A percentile compares a stretch with the other conserved stretches of the same genome.
Evolutionary conservation across 2,113 vertebrate species (phyloP).

Genomic region (Nasalis larvatus): DNA sequence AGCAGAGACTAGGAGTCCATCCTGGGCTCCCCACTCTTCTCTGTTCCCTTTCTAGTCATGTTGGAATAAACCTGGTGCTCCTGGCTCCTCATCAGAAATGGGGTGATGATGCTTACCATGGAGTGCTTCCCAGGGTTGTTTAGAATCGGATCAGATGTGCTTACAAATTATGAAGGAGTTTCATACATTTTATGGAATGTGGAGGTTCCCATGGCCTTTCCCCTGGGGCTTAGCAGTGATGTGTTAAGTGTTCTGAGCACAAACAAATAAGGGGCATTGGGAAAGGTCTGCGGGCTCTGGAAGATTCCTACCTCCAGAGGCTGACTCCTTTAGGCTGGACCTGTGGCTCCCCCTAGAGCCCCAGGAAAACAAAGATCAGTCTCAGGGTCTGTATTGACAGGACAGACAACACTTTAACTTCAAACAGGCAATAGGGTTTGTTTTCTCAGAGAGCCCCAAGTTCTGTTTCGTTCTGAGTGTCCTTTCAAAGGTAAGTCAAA

Average conservation of each 20-base stretch:
- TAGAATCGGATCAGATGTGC: neutral
- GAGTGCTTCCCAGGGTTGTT: fast-evolving
- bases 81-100: neutral
- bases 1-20: too few relatives aligned
- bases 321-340: fast-evolving
- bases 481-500: neutral
- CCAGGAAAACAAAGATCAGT: neutral
- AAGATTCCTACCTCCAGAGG: too few relatives aligned
- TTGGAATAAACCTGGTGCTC: neutral
- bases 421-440: neutral
- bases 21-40: neutral
- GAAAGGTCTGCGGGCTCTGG: neutral
- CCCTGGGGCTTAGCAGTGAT: neutral
- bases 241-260: neutral
- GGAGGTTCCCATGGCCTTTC: neutral
- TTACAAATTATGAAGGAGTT: neutral
- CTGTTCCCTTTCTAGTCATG: too few relatives aligned
- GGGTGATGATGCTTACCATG: too few relatives aligned
- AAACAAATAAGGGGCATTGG: neutral
- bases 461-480: neutral
- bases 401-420: fast-evolving
- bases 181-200: fast-evolving
- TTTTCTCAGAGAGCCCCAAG: neutral
- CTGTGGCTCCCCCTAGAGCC: neutral
- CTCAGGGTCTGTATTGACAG: neutral